These are phyloP conservation scores for Chymomyza caudatula DNA, from an alignment of 2,888 invertebrate genomes.

Conservation along the genomic window DNA sequence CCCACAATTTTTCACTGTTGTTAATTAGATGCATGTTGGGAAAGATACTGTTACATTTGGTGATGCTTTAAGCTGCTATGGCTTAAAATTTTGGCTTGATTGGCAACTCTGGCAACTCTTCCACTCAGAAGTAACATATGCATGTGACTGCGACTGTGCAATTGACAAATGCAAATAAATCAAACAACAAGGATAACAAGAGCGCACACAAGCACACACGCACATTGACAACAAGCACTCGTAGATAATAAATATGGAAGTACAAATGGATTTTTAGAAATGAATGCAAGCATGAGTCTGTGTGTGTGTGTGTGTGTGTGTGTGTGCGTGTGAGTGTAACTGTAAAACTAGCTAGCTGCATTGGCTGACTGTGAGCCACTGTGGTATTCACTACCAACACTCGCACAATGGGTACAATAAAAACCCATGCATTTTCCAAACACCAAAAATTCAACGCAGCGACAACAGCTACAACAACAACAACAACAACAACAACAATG, in stretches of 20 bases:
- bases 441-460: conserved; percentile 67
- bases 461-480: neutral
- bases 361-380: neutral
- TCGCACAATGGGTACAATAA: conserved; percentile 67
- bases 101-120: neutral
- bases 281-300: neutral
- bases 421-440: conserved; percentile 72
- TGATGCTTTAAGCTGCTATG: no score
- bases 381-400: conserved; percentile 41
- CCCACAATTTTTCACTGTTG: conserved; percentile 38
- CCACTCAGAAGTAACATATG: no score
- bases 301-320: neutral
- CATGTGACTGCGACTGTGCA: conserved; percentile 3
- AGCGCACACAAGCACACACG: neutral
- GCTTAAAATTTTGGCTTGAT: neutral
- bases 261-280: conserved; percentile 47
- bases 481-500: conserved; percentile 26
- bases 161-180: conserved; percentile 69
- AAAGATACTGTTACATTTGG: no score
- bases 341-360: conserved; percentile 12
- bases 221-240: neutral
- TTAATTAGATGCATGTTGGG: conserved; percentile 57
- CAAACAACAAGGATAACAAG: conserved; percentile 7
- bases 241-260: conserved; percentile 5
- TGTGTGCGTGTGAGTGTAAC: conserved; percentile 13